Conservation (phyloP, 2,888 invertebrate species). For the Muschampia plurimacula region DNA sequence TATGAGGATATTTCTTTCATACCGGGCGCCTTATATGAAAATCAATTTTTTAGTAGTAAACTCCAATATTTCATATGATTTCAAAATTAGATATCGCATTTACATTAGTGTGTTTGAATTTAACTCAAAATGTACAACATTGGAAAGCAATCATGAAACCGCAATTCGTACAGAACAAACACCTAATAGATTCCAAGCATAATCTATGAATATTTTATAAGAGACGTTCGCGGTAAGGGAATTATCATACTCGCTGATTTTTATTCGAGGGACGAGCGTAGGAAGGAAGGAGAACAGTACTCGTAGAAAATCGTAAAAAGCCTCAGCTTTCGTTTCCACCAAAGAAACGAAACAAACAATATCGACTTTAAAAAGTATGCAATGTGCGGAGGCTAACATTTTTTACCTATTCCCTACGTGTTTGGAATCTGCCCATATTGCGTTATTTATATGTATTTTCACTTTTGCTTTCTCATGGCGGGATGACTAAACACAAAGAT, state of each 20-base stretch:
- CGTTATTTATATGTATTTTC: background rate
- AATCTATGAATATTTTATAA: constrained; percentile 19
- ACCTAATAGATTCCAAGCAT: constrained; percentile 14
- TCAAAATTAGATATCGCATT: too few species aligned
- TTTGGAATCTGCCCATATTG: background rate
- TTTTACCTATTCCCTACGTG: background rate
- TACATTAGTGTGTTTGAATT: background rate
- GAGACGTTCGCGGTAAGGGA: constrained; percentile 8
- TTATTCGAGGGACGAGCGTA: constrained; percentile 7
- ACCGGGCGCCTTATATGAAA: too few species aligned
- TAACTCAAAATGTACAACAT: background rate
- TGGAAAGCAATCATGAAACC: background rate
- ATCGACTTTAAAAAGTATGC: background rate
- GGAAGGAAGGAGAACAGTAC: background rate
- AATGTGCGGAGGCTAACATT: background rate
- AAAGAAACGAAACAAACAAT: constrained; percentile 1
- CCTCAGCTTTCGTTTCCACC: background rate
- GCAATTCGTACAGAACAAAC: constrained; percentile 6
- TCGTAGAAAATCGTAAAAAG: constrained; percentile 4
- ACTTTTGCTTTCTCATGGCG: background rate
- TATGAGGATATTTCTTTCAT: too few species aligned
- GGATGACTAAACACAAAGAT: too few species aligned
- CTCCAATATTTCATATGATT: too few species aligned
- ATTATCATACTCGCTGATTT: constrained; percentile 9
- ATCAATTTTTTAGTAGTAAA: too few species aligned